phyloP scores from a whole-genome alignment of 2,888 invertebrate species.

The Tetheella fluctuosa region DNA sequence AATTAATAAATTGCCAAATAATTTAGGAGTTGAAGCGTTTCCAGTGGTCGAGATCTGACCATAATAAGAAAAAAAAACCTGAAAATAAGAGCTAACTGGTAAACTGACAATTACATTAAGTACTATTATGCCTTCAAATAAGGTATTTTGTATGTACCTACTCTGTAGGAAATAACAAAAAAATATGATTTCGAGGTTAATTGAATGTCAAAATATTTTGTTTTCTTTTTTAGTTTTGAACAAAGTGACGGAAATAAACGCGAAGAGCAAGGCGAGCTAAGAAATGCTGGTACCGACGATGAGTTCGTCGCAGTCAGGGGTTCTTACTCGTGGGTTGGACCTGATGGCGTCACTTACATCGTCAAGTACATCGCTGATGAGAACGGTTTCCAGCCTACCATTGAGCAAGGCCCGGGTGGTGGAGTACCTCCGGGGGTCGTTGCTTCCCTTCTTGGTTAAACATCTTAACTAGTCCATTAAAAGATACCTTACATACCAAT shows the following conservation, averaged over 20 bases:
- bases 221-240: slow-evolving; percentile 60
- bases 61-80: no score
- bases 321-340: slow-evolving; percentile 76
- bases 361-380: slow-evolving; percentile 83
- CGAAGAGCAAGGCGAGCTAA: slow-evolving; percentile 77
- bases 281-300: slow-evolving; percentile 79
- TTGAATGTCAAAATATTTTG: background rate
- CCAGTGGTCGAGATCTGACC: no score
- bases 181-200: background rate
- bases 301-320: slow-evolving; percentile 79
- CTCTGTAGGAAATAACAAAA: background rate
- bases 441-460: slow-evolving; percentile 65
- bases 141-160: background rate
- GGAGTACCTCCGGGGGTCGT: slow-evolving; percentile 56
- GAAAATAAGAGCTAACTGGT: background rate
- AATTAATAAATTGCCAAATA: no score
- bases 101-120: background rate
- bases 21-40: no score
- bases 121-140: background rate
- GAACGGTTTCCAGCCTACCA: slow-evolving; percentile 81
- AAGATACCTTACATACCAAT: background rate
- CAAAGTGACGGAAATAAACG: slow-evolving; percentile 81
- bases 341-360: slow-evolving; percentile 76
- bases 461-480: slow-evolving; percentile 10
- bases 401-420: slow-evolving; percentile 61